Evolutionary conservation across 30 jellyfish, hydroid and myxozoan genomes (phyloP).

Genomic region (Pseudorhiza aurosa): DNA sequence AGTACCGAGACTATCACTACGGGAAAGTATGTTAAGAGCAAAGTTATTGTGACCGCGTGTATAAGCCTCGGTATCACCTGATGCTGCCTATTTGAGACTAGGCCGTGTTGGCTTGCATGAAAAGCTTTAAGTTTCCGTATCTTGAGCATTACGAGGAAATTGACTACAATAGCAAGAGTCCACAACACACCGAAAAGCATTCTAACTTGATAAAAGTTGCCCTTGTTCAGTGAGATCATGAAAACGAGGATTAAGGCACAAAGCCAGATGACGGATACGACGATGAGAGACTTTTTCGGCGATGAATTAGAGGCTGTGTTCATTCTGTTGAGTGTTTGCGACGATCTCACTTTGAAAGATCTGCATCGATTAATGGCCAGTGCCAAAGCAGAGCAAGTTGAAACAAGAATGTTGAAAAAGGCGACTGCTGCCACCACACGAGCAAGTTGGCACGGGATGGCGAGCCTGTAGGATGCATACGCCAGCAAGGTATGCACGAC

Average conservation of each 20-base stretch:
- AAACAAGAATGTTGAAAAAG: slow-evolving; percentile 2
- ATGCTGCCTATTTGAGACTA: neutral
- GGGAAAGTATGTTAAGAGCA: slow-evolving; percentile 1
- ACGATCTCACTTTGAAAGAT: neutral
- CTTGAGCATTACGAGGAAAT: neutral
- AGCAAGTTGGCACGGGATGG: slow-evolving; percentile 1
- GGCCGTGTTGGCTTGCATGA: neutral
- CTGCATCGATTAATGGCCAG: slow-evolving; percentile 16
- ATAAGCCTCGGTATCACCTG: neutral
- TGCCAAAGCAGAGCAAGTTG: slow-evolving; percentile 30
- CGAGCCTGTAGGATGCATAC: neutral
- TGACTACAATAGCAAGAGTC: neutral
- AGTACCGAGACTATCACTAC: neutral
- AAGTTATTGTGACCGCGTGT: neutral
- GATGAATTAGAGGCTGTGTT: neutral
- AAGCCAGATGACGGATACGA: slow-evolving; percentile 13
- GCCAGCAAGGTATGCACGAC: slow-evolving; percentile 28
- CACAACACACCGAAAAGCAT: neutral
- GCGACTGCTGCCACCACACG: neutral
- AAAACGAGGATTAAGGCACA: neutral
- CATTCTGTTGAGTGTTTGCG: slow-evolving; percentile 21
- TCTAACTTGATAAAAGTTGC: neutral
- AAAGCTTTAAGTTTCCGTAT: neutral
- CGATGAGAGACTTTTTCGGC: neutral
- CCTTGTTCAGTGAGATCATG: neutral